phyloP scores from a whole-genome alignment of 2,797 vertebrate genomes.

The Acrossocheilus wenchowensis region DNA sequence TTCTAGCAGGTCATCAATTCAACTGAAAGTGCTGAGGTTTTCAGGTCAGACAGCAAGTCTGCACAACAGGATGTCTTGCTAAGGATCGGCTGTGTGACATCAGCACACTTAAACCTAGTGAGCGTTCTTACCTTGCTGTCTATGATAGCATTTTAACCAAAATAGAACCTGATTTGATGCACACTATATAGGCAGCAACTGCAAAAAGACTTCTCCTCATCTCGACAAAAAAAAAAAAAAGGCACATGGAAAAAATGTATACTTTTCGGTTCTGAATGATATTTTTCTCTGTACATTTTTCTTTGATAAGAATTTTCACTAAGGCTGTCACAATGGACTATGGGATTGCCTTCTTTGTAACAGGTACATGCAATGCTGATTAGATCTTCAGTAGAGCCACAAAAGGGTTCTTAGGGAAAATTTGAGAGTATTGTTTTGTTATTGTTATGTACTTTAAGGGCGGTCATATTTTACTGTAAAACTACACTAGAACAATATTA shows the following conservation, averaged over 20 bases:
- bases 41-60: background rate
- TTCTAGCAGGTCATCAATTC: background rate
- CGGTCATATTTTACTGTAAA: background rate
- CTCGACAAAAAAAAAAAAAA: background rate
- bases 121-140: background rate
- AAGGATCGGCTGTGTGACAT: background rate
- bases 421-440: background rate
- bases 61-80: slow-evolving; percentile 36
- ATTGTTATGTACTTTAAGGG: background rate
- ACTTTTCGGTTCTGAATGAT: background rate
- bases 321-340: background rate
- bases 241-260: too few species aligned
- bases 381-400: background rate
- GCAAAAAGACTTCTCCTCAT: background rate
- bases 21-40: slow-evolving; percentile 30
- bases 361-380: background rate
- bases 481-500: background rate
- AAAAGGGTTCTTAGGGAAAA: background rate
- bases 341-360: background rate
- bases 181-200: background rate
- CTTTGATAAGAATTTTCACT: background rate
- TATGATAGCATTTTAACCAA: background rate
- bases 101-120: background rate
- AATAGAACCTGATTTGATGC: background rate
- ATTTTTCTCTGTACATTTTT: background rate